phyloP scores from a whole-genome alignment of 2,888 invertebrate genomes.

The Rhodophaea formosa region DNA sequence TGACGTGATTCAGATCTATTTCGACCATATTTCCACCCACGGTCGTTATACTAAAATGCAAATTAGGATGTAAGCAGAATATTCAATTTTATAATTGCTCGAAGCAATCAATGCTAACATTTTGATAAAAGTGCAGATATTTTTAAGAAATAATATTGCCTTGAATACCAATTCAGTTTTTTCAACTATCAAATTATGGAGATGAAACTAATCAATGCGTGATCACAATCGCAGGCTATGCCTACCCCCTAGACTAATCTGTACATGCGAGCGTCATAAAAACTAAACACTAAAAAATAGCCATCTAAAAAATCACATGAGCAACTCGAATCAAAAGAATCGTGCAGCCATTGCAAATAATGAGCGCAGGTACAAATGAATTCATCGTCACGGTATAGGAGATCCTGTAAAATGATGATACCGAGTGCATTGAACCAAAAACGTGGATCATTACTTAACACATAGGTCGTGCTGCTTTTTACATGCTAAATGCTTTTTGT shows the following conservation, averaged over 20 bases:
- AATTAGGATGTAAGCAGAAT: conserved; percentile 8
- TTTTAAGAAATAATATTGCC: background rate
- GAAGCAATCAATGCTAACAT: background rate
- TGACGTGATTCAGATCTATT: conserved; percentile 44
- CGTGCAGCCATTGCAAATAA: conserved; percentile 54
- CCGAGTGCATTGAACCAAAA: conserved; percentile 78
- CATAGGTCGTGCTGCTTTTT: conserved; percentile 67
- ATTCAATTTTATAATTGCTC: conserved; percentile 11
- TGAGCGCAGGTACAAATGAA: conserved; percentile 58
- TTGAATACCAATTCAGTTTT: background rate
- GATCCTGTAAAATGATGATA: conserved; percentile 66
- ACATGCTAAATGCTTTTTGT: conserved; percentile 59
- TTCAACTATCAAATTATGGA: background rate
- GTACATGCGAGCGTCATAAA: conserved; percentile 12
- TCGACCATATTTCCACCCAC: conserved; percentile 39
- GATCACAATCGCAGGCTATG: background rate
- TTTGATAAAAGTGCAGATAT: conserved; percentile 1
- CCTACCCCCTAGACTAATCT: background rate
- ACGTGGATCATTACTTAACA: conserved; percentile 75
- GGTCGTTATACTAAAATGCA: conserved; percentile 36
- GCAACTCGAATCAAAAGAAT: conserved; percentile 38
- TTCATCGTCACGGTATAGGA: conserved; percentile 61
- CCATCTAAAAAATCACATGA: conserved; percentile 30
- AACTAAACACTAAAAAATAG: conserved; percentile 12
- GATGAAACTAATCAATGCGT: background rate